phyloP scores from a whole-genome alignment of 1,140 invertebrate genomes.

The Tetramorium alpestre region DNA sequence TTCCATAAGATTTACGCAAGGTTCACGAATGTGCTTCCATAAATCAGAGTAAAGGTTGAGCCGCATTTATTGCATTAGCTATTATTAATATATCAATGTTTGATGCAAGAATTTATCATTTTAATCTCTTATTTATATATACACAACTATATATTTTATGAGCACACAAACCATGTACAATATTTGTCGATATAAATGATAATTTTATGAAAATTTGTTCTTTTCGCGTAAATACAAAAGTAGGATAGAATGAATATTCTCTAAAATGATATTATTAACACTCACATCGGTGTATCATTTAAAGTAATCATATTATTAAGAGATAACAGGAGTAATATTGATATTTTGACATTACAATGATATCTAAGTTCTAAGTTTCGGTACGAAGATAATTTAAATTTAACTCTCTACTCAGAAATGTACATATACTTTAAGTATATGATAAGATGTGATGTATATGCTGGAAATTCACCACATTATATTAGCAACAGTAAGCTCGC shows the following conservation, averaged over 20 bases:
- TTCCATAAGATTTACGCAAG: background rate
- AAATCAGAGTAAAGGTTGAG: background rate
- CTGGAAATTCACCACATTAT: background rate
- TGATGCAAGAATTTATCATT: background rate
- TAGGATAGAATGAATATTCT: background rate
- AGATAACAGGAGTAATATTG: background rate
- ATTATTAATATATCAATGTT: background rate
- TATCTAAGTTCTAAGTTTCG: background rate
- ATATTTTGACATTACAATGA: slow-evolving; percentile 4
- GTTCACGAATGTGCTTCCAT: background rate
- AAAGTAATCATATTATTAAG: background rate
- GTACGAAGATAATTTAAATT: slow-evolving; percentile 11
- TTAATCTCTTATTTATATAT: background rate
- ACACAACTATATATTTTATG: no score
- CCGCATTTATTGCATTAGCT: background rate
- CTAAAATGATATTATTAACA: background rate
- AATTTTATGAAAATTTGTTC: background rate
- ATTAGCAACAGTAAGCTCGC: background rate
- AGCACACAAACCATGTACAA: background rate
- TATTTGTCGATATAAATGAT: background rate
- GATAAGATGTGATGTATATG: background rate
- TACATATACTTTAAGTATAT: slow-evolving; percentile 21
- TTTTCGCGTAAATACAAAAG: background rate
- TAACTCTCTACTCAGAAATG: slow-evolving; percentile 5
- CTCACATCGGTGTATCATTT: background rate